A percentile compares a stretch with the other conserved stretches of the same genome.
Conservation (phyloP, 2,113 vertebrate genomes). For the Plecturocebus donacophilus region DNA sequence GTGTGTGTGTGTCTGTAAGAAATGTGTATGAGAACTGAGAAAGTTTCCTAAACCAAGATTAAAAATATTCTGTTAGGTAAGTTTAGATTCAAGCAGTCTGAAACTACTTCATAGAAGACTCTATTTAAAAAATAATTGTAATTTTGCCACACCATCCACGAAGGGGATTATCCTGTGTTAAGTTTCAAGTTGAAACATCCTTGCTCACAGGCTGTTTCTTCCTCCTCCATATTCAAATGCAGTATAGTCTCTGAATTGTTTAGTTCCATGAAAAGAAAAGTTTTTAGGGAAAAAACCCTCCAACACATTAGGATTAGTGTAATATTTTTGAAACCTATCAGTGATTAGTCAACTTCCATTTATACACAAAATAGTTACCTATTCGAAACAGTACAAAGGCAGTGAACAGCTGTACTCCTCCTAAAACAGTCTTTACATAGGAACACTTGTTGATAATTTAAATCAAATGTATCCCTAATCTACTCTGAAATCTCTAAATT, state of each 20-base stretch:
- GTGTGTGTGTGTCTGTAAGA: neutral
- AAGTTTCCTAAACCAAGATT: neutral
- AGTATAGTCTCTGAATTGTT: neutral
- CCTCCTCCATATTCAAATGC: neutral
- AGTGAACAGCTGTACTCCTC: neutral
- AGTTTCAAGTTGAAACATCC: too few relatives aligned
- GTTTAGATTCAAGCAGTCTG: neutral
- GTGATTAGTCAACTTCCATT: neutral
- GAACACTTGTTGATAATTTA: neutral
- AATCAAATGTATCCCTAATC: neutral
- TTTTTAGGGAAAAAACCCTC: neutral
- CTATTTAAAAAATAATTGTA: neutral
- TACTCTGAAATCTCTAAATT: conserved; percentile 17
- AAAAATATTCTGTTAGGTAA: neutral
- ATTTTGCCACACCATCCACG: rapidly evolving
- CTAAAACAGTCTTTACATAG: neutral
- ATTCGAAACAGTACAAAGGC: neutral
- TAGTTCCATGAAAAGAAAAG: neutral
- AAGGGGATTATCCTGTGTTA: neutral
- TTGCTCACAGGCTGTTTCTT: too few relatives aligned
- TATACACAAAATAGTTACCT: neutral
- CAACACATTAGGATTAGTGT: neutral
- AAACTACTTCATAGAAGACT: neutral
- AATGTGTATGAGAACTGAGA: neutral
- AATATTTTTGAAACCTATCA: neutral